Conservation (phyloP, 2,888 invertebrate species). For the Phania funesta region DNA sequence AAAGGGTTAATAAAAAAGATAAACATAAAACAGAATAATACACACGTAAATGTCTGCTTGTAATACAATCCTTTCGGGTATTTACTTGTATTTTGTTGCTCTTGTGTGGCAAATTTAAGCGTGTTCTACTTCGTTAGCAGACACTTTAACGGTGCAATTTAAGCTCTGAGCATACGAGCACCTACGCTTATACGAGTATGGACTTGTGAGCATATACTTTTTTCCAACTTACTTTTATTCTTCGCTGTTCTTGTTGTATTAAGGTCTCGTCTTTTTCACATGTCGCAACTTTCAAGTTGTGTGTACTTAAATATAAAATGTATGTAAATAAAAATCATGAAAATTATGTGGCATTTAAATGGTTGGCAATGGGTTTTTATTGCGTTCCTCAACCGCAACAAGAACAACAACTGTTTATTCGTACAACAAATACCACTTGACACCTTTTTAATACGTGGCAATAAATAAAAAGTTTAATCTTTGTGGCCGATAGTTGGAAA, state of each 20-base stretch:
- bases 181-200: neutral
- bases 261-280: neutral
- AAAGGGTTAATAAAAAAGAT: slow-evolving; percentile 36
- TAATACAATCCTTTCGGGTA: slow-evolving; percentile 62
- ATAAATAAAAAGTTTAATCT: slow-evolving; percentile 48
- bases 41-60: slow-evolving; percentile 47
- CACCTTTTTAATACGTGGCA: slow-evolving; percentile 55
- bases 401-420: slow-evolving; percentile 32
- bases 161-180: slow-evolving; percentile 32
- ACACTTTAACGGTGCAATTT: slow-evolving; percentile 75
- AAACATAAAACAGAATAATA: slow-evolving; percentile 50
- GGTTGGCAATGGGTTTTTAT: slow-evolving; percentile 59
- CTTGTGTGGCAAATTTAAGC: slow-evolving; percentile 63
- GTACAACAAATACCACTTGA: slow-evolving; percentile 50
- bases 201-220: slow-evolving; percentile 42
- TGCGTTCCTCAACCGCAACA: slow-evolving; percentile 31
- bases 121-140: slow-evolving; percentile 73
- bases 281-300: slow-evolving; percentile 26
- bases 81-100: slow-evolving; percentile 53
- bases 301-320: slow-evolving; percentile 10
- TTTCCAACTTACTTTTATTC: neutral
- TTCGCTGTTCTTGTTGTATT: slow-evolving; percentile 1
- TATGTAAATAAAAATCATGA: slow-evolving; percentile 62
- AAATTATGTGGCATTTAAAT: slow-evolving; percentile 62
- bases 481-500: neutral